Evolutionary conservation across 1,140 invertebrate genomes (phyloP).

Genomic region (Calycopis cecrops): DNA sequence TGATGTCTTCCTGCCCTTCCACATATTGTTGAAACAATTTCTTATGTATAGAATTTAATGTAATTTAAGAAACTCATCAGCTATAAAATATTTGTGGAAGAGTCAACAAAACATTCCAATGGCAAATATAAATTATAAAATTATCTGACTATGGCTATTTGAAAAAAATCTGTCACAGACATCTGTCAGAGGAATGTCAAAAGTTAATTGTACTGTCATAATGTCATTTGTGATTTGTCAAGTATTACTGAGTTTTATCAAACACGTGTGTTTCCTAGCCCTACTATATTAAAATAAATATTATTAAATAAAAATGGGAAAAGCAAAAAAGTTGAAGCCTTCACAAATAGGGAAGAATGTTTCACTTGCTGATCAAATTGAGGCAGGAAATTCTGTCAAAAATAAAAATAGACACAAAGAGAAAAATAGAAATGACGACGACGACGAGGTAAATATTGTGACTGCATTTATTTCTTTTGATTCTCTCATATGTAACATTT

Average conservation of each 20-base stretch:
- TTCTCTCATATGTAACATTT: not conserved
- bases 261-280: constrained; percentile 1
- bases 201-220: not conserved
- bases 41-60: no score
- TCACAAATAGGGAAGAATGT: constrained; percentile 75
- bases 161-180: no score
- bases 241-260: not conserved
- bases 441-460: constrained; percentile 75
- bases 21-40: no score
- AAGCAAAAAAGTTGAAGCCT: constrained; percentile 77
- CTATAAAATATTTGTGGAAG: no score
- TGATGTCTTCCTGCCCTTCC: no score
- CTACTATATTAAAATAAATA: not conserved
- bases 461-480: not conserved
- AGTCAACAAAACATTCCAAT: no score
- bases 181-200: no score
- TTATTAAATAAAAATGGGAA: constrained; percentile 73
- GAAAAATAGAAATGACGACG: constrained; percentile 71
- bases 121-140: no score
- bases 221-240: constrained; percentile 1
- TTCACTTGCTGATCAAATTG: constrained; percentile 77
- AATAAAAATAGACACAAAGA: constrained; percentile 76
- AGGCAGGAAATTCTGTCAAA: constrained; percentile 71
- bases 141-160: no score
- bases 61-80: no score